Evolutionary conservation across 1,140 invertebrate species (phyloP).

Genomic region (Laodelphax striatellus): DNA sequence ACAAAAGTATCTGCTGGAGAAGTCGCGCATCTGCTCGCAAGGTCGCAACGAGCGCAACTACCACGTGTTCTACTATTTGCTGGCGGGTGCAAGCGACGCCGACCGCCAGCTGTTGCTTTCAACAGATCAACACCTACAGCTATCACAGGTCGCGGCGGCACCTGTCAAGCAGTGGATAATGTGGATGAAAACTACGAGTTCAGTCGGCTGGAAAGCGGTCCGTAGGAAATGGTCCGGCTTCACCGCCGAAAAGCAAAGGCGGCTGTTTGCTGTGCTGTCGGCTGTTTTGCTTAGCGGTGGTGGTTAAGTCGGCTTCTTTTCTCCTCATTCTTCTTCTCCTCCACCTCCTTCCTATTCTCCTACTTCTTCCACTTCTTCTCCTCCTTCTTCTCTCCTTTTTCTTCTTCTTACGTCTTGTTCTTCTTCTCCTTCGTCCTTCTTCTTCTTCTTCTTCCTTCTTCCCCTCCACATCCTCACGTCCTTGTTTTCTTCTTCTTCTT

Average conservation of each 20-base stretch:
- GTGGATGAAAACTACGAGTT: constrained; percentile 89
- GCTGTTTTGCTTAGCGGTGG: too few relatives aligned
- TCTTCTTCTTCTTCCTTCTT: too few relatives aligned
- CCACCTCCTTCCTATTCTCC: too few relatives aligned
- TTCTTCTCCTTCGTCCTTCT: too few relatives aligned
- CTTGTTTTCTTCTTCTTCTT: too few relatives aligned
- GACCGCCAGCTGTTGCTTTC: constrained; percentile 67
- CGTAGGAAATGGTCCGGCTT: constrained; percentile 98
- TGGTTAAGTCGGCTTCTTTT: too few relatives aligned
- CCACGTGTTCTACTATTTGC: constrained; percentile 94
- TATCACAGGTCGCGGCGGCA: constrained; percentile 61
- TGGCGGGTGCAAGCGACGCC: constrained; percentile 77
- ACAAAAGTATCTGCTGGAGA: constrained; percentile 94
- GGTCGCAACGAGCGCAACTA: constrained; percentile 92
- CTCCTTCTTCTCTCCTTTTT: too few relatives aligned
- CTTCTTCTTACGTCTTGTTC: too few relatives aligned
- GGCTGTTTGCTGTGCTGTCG: constrained; percentile 83
- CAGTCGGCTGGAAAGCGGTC: constrained; percentile 85
- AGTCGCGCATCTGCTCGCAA: constrained; percentile 87
- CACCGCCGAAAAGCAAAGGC: constrained; percentile 77
- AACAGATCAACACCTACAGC: constrained; percentile 72
- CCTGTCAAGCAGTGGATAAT: constrained; percentile 48
- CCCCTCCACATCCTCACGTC: too few relatives aligned
- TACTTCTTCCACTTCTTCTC: too few relatives aligned
- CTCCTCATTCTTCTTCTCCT: too few relatives aligned